phyloP scores from a whole-genome alignment of 2,113 vertebrate genomes.

The Rutilus rutilus region DNA sequence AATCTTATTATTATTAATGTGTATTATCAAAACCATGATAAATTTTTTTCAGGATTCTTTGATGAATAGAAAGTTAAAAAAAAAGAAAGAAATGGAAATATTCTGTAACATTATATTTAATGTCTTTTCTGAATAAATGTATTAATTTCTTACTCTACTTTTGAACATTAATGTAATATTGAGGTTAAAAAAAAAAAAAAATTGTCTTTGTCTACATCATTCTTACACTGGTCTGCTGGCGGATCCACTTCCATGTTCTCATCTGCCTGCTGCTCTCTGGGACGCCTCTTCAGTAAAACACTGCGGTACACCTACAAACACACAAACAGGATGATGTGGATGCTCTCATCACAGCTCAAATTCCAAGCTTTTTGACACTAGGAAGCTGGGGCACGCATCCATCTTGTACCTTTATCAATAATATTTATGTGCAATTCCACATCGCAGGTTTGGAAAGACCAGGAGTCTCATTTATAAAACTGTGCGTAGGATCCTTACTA shows the following conservation, averaged over 20 bases:
- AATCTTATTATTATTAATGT: background rate
- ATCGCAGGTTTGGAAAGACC: background rate
- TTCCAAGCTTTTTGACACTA: background rate
- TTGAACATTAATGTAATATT: background rate
- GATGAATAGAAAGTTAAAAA: background rate
- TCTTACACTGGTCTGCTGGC: conserved; percentile 70
- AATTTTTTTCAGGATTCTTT: background rate
- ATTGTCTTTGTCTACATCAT: background rate
- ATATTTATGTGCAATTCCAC: background rate
- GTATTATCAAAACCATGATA: background rate
- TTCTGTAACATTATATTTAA: background rate
- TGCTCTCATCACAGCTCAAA: background rate
- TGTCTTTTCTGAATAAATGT: background rate
- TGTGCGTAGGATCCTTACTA: too few relatives aligned
- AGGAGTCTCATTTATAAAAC: too few relatives aligned
- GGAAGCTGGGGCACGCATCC: background rate
- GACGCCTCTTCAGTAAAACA: conserved; percentile 82
- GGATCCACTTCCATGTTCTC: conserved; percentile 79
- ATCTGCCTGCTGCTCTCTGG: conserved; percentile 60
- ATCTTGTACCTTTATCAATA: background rate
- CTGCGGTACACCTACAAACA: conserved; percentile 89
- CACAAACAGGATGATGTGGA: conserved; percentile 39
- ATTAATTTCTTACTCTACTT: too few relatives aligned
- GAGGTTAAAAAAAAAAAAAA: background rate
- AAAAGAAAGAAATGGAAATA: background rate